Evolutionary conservation across 2,113 vertebrate species (phyloP), one percentile per base, ranked within the genome.

Genomic region (Rynchops niger): DNA sequence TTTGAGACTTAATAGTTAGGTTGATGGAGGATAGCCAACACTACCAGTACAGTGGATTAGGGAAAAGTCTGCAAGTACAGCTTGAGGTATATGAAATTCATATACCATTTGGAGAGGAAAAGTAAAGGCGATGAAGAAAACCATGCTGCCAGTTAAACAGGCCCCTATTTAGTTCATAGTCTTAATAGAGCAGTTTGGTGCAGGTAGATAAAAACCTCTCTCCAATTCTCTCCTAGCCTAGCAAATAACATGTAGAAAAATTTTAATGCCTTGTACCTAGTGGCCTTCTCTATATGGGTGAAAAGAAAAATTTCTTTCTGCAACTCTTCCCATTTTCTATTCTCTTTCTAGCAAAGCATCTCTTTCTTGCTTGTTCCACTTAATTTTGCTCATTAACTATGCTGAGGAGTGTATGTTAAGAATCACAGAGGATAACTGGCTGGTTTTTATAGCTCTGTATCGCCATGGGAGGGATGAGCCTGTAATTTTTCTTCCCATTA

Each of bases 1-100:
- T 86, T 61, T 69, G 82, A 94, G 93, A 69, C 65, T 82, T 69
- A 81, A 76, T 30, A 63, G 61, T 74, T 73, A 55, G 81, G 52
- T 50, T 77, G 78, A 38, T 96, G 96, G 96, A 95, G 34, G 19
- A 32, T 72, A 86, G 96, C 96, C 96, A 96, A 90, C 38, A 85
- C 73, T 95, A 74, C 84, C 78, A 93, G 45, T 77, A 74, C 65
- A 1, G 2, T 49, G 83, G 80, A 43, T 95, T 89, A 82, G 30
- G 82, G 88, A 73, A 93, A 93, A 90, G 61, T 36, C 74, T 93
- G 62, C 78, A 87, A 87, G n/a, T 85, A 87, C 36, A 56, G 34
- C 74, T 90, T 5, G 11, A 90, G 43, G 36, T 61, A 71, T 50
- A 7, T 69, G 87, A 90, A 94, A 91, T 56, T 43, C 36, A 5